Evolutionary conservation across 23 tunicate genomes (phyloP).

Genomic region (Clavelina lepadiformis): DNA sequence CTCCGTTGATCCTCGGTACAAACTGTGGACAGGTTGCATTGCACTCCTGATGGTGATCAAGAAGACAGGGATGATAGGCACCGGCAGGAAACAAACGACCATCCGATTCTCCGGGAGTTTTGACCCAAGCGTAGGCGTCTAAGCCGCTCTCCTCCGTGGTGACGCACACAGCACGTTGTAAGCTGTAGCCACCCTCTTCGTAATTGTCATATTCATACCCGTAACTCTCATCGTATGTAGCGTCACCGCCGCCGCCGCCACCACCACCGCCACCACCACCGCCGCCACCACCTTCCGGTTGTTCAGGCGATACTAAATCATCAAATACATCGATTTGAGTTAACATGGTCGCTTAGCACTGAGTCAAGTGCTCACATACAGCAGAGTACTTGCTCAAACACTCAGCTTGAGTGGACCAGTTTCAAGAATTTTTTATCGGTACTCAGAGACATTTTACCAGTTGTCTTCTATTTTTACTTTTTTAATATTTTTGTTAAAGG

Average conservation of each 20-base stretch:
- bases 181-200: slow-evolving; percentile 5
- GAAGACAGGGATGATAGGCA: slow-evolving; percentile 89
- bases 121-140: slow-evolving; percentile 92
- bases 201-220: slow-evolving; percentile 9
- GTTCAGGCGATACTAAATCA: too few species aligned
- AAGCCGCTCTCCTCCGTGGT: slow-evolving; percentile 46
- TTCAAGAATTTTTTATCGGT: too few species aligned
- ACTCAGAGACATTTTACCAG: too few species aligned
- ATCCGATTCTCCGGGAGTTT: slow-evolving; percentile 99
- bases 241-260: slow-evolving; percentile 8
- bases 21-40: slow-evolving; percentile 90
- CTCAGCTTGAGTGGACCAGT: too few species aligned
- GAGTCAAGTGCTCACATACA: too few species aligned
- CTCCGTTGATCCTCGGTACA: slow-evolving; percentile 81
- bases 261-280: slow-evolving; percentile 15
- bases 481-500: too few species aligned
- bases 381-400: too few species aligned
- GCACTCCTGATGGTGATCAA: slow-evolving; percentile 76
- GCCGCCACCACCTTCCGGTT: slow-evolving; percentile 7
- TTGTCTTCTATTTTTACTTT: too few species aligned
- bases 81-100: slow-evolving; percentile 89
- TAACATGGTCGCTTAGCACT: too few species aligned
- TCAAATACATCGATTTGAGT: too few species aligned
- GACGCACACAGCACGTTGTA: slow-evolving; percentile 16
- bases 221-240: background rate